Conservation (phyloP, 2,113 vertebrate genomes). For the Polypterus bichir region DNA sequence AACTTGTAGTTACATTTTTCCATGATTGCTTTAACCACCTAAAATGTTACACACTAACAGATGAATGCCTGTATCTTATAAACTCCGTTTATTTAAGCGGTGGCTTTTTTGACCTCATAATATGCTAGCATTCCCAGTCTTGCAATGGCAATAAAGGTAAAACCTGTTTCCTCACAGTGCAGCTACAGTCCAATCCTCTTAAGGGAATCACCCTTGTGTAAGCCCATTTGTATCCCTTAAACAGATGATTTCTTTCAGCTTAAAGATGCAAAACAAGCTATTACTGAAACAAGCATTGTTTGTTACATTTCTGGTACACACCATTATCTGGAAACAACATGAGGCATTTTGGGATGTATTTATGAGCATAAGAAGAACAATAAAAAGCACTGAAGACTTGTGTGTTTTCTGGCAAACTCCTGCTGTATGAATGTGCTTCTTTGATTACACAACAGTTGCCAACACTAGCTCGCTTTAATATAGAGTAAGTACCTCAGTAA, state of each 20-base stretch:
- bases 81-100: background rate
- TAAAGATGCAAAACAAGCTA: slow-evolving; percentile 4
- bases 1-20: no score
- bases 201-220: slow-evolving; percentile 5
- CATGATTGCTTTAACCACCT: no score
- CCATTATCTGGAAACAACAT: background rate
- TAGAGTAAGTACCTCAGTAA: no score
- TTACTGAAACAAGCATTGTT: slow-evolving; percentile 4
- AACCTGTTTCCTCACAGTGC: slow-evolving; percentile 4
- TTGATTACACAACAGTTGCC: no score
- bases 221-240: slow-evolving; percentile 7
- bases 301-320: background rate
- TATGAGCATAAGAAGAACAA: slow-evolving; percentile 1
- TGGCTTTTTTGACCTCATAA: slow-evolving; percentile 5
- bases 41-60: no score
- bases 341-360: background rate
- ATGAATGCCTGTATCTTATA: no score
- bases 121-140: background rate
- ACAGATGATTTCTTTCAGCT: slow-evolving; percentile 7
- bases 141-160: background rate
- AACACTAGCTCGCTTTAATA: no score
- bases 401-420: background rate
- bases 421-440: background rate
- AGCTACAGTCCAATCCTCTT: slow-evolving; percentile 6
- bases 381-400: background rate